Evolutionary conservation across 2,888 invertebrate species (phyloP), one percentile per base, ranked within the genome.

Genomic region (Drosophila multiciliata): DNA sequence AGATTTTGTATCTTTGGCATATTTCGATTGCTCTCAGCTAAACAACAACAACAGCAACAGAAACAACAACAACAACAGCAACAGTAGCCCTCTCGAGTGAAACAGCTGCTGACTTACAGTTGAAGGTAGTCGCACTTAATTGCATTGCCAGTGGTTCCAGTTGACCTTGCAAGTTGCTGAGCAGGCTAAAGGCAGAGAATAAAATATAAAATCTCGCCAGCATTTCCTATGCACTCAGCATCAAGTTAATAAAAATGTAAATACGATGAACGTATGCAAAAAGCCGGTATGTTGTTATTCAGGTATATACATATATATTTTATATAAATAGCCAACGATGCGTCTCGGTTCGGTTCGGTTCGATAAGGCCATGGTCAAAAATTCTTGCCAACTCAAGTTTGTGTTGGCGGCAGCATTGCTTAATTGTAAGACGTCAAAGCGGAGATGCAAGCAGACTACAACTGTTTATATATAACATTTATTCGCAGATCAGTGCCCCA

Each of bases 111-210:
- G 26, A 55, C 57, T 68, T 60, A 35, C 52, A 35, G 52, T 48
- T 50, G 48, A 33, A 42, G 65, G 29, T 54, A 64, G 65, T 63
- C 62, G 66, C 52, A 50, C 65, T 84, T 82, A 78, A 82, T 80
- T 82, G 80, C 82, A 74, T 69, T 69, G 67, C 66, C 55, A 80
- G 54, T 73, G 60, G 67, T 83, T 70, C 74, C 73, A 62, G 65
- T 76, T 77, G 80, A 83, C 83, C 86, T 83, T 83, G 80, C 54
- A 49, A 74, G 60, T 70, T 81, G 81, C 77, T 83, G 73, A 86
- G 52, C 80, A 52, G 69, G 71, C 71, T 74, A 60, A 79, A 76
- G 65, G 52, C 65, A 53, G 53, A 53, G 36, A 58, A 59, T 29
- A n/a, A 36, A 58, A 23, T 54, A 52, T 35, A 45, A 45, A 55